phyloP scores from a whole-genome alignment of 64 coral and sea anemone genomes.

The Hydrozoanthus tunicans region DNA sequence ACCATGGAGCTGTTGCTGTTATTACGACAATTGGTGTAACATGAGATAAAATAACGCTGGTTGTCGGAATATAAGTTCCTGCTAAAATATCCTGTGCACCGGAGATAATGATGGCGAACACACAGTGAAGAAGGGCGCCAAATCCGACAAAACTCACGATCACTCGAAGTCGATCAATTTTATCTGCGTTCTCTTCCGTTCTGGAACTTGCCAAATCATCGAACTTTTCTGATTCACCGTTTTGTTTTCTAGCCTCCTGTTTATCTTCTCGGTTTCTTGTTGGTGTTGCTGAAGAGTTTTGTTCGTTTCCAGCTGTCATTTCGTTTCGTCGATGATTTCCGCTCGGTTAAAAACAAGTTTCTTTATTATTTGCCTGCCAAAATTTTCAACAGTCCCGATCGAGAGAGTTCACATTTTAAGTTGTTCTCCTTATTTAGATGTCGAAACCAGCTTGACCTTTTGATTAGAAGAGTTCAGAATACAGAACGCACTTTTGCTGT shows the following conservation, averaged over 20 bases:
- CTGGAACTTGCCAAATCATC: background rate
- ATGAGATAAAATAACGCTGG: constrained; percentile 39
- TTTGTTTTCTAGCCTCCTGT: background rate
- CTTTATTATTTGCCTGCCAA: no score
- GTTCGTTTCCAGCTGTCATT: background rate
- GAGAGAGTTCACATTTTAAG: no score
- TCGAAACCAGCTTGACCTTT: no score
- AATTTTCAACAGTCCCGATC: no score
- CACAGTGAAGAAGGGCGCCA: constrained; percentile 41
- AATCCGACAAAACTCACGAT: constrained; percentile 43
- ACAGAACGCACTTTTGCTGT: no score
- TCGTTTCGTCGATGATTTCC: background rate
- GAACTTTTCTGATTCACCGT: background rate
- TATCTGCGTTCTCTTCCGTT: constrained; percentile 6
- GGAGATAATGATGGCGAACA: constrained; percentile 38
- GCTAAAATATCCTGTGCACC: constrained; percentile 49
- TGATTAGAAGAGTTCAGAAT: no score
- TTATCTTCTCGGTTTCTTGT: background rate
- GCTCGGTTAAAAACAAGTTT: no score
- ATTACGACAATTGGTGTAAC: constrained; percentile 38
- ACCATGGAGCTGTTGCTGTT: constrained; percentile 27
- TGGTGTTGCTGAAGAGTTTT: background rate
- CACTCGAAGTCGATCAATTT: constrained; percentile 7
- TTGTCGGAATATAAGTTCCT: constrained; percentile 38
- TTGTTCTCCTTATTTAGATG: no score